Percentiles rank a stretch among this genome's conserved stretches.
phyloP scores from a whole-genome alignment of 2,888 invertebrate species.

The Lithophane ornitopus region DNA sequence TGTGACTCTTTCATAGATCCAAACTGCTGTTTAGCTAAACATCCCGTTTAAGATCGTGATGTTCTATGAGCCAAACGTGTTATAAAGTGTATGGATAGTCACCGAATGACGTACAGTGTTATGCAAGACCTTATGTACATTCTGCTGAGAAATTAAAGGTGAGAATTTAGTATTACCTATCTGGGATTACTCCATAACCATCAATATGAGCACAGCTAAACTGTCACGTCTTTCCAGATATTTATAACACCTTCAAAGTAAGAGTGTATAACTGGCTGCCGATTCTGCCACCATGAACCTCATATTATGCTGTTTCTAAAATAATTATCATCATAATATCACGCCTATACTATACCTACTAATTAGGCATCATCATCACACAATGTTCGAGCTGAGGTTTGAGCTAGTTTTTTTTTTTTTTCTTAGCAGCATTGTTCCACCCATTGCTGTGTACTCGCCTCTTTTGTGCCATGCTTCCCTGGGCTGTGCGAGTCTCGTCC shows the following conservation, averaged over 20 bases:
- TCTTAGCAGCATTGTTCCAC: no score
- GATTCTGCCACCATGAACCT: background rate
- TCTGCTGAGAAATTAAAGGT: slow-evolving; percentile 20
- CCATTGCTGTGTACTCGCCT: no score
- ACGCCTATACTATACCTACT: no score
- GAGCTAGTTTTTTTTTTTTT: no score
- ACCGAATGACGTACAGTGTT: slow-evolving; percentile 5
- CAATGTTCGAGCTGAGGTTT: no score
- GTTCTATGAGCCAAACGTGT: background rate
- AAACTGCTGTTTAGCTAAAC: background rate
- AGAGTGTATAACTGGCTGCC: background rate
- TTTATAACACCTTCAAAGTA: background rate
- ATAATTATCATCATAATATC: no score
- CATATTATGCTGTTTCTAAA: no score
- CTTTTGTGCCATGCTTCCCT: no score
- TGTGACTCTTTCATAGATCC: background rate
- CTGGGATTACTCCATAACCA: background rate
- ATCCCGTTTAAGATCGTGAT: slow-evolving; percentile 5
- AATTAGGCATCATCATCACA: no score
- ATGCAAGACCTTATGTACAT: background rate
- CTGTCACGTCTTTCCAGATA: background rate
- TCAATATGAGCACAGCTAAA: no score
- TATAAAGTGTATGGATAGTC: background rate
- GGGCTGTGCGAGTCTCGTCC: no score
- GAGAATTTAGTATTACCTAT: background rate